Evolutionary conservation across 2,888 invertebrate genomes (phyloP).

Genomic region (Acronicta aceris): DNA sequence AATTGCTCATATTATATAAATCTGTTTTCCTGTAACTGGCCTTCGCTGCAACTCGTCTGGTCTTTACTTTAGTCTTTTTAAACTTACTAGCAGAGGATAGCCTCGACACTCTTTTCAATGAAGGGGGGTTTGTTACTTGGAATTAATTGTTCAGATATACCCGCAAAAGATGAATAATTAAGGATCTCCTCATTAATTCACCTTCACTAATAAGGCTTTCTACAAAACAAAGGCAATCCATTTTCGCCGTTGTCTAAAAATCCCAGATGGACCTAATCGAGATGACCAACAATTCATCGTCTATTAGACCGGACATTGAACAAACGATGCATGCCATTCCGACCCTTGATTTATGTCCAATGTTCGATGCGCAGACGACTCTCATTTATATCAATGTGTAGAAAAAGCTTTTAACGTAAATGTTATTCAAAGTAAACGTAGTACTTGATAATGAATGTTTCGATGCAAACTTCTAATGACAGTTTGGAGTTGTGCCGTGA

Average conservation of each 20-base stretch:
- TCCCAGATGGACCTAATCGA: slow-evolving; percentile 57
- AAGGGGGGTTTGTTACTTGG: no score
- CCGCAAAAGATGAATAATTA: no score
- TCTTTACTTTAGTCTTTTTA: neutral
- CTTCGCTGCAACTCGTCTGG: neutral
- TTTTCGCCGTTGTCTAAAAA: neutral
- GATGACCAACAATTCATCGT: slow-evolving; percentile 66
- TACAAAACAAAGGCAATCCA: slow-evolving; percentile 5
- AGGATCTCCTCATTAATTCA: neutral
- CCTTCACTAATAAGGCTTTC: no score
- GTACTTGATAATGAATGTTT: slow-evolving; percentile 67
- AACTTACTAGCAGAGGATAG: no score
- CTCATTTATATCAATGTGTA: slow-evolving; percentile 85
- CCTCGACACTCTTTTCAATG: no score
- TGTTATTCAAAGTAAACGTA: slow-evolving; percentile 70
- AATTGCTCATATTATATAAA: slow-evolving; percentile 29
- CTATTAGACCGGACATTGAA: slow-evolving; percentile 68
- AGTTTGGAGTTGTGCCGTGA: slow-evolving; percentile 55
- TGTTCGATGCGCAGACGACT: slow-evolving; percentile 73
- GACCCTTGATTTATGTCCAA: slow-evolving; percentile 77
- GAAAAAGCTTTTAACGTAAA: slow-evolving; percentile 83
- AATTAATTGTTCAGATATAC: no score
- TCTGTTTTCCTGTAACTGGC: slow-evolving; percentile 34
- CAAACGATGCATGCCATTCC: slow-evolving; percentile 68
- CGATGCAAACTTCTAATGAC: slow-evolving; percentile 58